phyloP scores from a whole-genome alignment of 2,113 vertebrate species.

The Crotalus tigris region DNA sequence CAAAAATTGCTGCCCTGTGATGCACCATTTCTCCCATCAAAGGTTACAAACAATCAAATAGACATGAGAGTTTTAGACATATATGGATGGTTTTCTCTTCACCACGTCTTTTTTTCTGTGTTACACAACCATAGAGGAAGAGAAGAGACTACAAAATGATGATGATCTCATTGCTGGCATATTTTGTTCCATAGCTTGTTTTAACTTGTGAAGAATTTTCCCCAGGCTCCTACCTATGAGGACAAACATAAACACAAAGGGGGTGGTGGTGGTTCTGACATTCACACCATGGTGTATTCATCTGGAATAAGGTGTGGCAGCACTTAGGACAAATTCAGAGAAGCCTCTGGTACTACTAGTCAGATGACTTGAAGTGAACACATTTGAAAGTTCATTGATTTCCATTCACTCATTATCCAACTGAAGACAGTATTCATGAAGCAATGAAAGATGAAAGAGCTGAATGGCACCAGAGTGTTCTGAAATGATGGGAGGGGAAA shows the following conservation, averaged over 20 bases:
- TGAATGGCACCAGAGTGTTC: neutral
- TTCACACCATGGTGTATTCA: neutral
- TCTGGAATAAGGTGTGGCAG: conserved; percentile 9
- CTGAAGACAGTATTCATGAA: conserved; percentile 10
- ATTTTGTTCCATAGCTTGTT: conserved; percentile 17
- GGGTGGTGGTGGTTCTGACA: neutral
- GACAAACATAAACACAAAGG: conserved; percentile 13
- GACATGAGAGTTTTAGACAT: neutral
- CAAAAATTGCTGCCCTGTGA: neutral
- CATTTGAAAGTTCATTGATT: neutral
- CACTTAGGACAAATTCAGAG: conserved; percentile 1
- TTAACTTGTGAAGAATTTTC: neutral
- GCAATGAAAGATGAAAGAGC: conserved; percentile 24
- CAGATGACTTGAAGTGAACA: neutral
- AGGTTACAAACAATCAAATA: neutral
- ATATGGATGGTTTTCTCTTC: neutral
- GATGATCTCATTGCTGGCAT: conserved; percentile 4
- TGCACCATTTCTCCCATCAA: neutral
- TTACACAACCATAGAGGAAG: neutral
- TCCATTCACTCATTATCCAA: conserved; percentile 1
- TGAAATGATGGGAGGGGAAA: neutral
- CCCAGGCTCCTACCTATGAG: neutral
- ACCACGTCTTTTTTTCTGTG: neutral
- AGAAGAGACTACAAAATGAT: conserved; percentile 2
- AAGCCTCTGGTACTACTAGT: neutral